Percentiles rank a stretch among this genome's conserved stretches.
Conservation (phyloP, 2,888 invertebrate genomes). For the Drosophila diplacantha region DNA sequence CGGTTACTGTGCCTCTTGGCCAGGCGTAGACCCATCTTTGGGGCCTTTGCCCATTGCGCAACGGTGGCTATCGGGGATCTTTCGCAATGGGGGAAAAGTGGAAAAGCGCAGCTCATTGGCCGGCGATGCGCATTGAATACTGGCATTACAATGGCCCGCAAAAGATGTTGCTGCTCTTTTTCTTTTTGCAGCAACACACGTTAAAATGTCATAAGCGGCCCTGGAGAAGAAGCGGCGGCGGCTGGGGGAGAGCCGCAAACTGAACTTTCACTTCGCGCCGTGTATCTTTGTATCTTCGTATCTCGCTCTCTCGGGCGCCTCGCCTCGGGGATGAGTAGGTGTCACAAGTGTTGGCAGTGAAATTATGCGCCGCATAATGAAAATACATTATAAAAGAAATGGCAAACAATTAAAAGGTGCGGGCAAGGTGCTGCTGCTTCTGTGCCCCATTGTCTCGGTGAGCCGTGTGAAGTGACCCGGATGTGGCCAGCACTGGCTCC, state of each 20-base stretch:
- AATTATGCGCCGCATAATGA: slow-evolving; percentile 51
- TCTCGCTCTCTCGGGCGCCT: neutral
- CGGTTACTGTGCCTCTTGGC: slow-evolving; percentile 1
- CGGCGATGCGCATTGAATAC: slow-evolving; percentile 46
- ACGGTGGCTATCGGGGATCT: slow-evolving; percentile 28
- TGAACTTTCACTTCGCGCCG: slow-evolving; percentile 55
- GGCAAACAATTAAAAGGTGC: slow-evolving; percentile 53
- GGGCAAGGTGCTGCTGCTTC: neutral
- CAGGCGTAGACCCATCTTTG: neutral
- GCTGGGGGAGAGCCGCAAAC: slow-evolving; percentile 13
- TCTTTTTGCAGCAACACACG: too few relatives aligned
- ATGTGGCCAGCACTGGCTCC: slow-evolving; percentile 35
- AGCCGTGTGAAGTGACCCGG: slow-evolving; percentile 61
- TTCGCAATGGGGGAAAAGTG: slow-evolving; percentile 12
- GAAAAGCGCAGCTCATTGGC: slow-evolving; percentile 38
- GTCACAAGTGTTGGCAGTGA: slow-evolving; percentile 55
- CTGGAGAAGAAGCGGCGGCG: neutral
- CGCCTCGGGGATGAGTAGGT: slow-evolving; percentile 52
- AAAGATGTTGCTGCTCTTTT: slow-evolving; percentile 12
- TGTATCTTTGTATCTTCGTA: slow-evolving; percentile 26
- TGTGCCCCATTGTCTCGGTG: slow-evolving; percentile 43
- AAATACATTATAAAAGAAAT: slow-evolving; percentile 54
- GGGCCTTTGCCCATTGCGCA: slow-evolving; percentile 25
- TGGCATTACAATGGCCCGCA: slow-evolving; percentile 31
- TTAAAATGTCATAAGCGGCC: slow-evolving; percentile 45